These are phyloP conservation scores for Drosophila kurseongensis DNA, from an alignment of 1,140 invertebrate species.

Conservation along the genomic window DNA sequence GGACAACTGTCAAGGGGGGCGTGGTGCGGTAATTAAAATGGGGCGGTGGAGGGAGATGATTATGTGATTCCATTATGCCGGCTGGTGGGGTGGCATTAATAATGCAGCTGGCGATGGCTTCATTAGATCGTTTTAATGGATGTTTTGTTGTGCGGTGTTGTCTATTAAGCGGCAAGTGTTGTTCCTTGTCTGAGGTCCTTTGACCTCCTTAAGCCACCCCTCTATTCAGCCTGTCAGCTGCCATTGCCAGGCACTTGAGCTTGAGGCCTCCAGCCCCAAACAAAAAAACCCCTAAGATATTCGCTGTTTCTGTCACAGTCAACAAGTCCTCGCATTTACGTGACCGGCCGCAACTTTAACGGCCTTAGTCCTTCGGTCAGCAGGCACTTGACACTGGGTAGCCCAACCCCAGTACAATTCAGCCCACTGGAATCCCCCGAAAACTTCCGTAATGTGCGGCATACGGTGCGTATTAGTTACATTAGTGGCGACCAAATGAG, in stretches of 20 bases:
- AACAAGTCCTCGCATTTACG: slow-evolving; percentile 48
- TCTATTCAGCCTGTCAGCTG: slow-evolving; percentile 19
- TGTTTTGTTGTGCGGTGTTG: slow-evolving; percentile 36
- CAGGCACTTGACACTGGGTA: slow-evolving; percentile 22
- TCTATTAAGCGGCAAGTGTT: slow-evolving; percentile 52
- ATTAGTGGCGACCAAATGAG: slow-evolving; percentile 33
- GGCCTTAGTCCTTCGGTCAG: slow-evolving; percentile 21
- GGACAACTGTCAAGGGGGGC: slow-evolving; percentile 26
- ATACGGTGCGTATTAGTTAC: slow-evolving; percentile 61
- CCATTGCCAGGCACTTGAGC: slow-evolving; percentile 30
- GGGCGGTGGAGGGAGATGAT: slow-evolving; percentile 3
- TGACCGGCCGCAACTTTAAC: slow-evolving; percentile 43
- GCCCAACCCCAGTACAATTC: not conserved
- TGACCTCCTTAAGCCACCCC: not conserved
- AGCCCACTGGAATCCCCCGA: not conserved
- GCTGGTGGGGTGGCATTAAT: slow-evolving; percentile 31
- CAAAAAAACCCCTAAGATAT: slow-evolving; percentile 10
- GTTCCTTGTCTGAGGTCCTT: slow-evolving; percentile 10
- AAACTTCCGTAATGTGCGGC: slow-evolving; percentile 34
- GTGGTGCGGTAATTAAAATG: slow-evolving; percentile 40
- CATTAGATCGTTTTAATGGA: slow-evolving; percentile 54
- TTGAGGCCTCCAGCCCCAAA: not conserved
- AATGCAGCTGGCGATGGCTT: slow-evolving; percentile 47
- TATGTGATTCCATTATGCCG: slow-evolving; percentile 18
- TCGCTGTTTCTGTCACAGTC: slow-evolving; percentile 45